phyloP scores from a whole-genome alignment of 1,140 invertebrate species.

The Pseudoatta argentina region DNA sequence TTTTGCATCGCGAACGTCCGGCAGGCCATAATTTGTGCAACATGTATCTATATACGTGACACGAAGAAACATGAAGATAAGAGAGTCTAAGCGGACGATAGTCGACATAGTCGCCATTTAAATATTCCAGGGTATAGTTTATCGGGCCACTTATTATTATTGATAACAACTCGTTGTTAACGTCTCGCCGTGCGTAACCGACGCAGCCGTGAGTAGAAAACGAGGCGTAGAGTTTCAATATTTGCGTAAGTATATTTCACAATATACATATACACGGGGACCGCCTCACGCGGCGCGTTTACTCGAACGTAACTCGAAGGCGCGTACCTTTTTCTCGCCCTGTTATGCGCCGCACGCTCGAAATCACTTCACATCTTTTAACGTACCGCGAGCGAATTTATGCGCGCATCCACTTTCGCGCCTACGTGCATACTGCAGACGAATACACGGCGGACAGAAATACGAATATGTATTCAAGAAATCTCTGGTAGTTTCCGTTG shows the following conservation, averaged over 20 bases:
- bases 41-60: neutral
- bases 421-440: constrained; percentile 58
- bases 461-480: constrained; percentile 56
- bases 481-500: constrained; percentile 45
- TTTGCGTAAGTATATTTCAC: constrained; percentile 55
- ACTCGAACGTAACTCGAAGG: constrained; percentile 50
- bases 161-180: constrained; percentile 44
- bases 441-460: constrained; percentile 36
- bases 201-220: constrained; percentile 23
- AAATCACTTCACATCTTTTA: constrained; percentile 63
- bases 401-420: constrained; percentile 63
- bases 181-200: constrained; percentile 49
- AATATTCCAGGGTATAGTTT: neutral
- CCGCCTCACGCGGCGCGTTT: constrained; percentile 43
- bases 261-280: constrained; percentile 23
- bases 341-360: constrained; percentile 62
- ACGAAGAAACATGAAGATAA: neutral
- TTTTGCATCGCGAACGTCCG: constrained; percentile 36
- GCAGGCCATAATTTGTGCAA: constrained; percentile 27
- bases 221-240: constrained; percentile 41
- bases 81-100: constrained; percentile 2
- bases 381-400: constrained; percentile 63
- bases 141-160: constrained; percentile 26
- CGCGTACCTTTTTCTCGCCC: constrained; percentile 55
- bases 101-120: neutral